These are phyloP conservation scores for Brachyistius frenatus DNA, from an alignment of 2,113 vertebrate genomes.

Conservation along the genomic window DNA sequence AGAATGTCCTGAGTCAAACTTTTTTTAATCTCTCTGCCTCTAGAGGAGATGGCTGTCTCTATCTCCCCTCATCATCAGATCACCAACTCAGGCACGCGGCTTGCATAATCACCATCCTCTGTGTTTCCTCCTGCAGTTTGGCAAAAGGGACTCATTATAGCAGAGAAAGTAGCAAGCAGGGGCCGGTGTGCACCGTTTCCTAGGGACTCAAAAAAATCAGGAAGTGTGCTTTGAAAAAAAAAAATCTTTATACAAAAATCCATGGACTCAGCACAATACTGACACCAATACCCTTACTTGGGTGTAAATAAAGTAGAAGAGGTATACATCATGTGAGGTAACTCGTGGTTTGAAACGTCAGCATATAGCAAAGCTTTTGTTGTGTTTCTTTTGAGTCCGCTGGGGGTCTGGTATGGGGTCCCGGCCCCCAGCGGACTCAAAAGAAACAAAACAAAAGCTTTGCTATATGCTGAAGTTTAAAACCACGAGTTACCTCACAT, in stretches of 20 bases:
- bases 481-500: neutral
- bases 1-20: slow-evolving; percentile 72
- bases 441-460: too few species aligned
- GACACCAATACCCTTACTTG: neutral
- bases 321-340: too few species aligned
- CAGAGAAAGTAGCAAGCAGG: slow-evolving; percentile 33
- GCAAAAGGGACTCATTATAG: slow-evolving; percentile 77
- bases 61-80: slow-evolving; percentile 53
- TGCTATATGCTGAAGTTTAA: slow-evolving; percentile 2
- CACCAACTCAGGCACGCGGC: slow-evolving; percentile 73
- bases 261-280: neutral
- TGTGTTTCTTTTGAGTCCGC: too few species aligned
- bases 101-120: slow-evolving; percentile 74
- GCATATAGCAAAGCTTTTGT: too few species aligned
- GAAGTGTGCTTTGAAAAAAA: slow-evolving; percentile 1
- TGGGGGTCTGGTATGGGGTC: too few species aligned
- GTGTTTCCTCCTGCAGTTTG: slow-evolving; percentile 65
- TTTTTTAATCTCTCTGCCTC: slow-evolving; percentile 66
- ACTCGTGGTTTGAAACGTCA: slow-evolving; percentile 7
- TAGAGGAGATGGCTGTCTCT: slow-evolving; percentile 44
- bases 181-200: slow-evolving; percentile 51
- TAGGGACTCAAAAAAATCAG: slow-evolving; percentile 10
- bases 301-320: neutral
- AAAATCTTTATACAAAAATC: neutral
- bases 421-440: too few species aligned